Evolutionary conservation across 2,888 invertebrate genomes (phyloP).

Genomic region (Molanna angustata): DNA sequence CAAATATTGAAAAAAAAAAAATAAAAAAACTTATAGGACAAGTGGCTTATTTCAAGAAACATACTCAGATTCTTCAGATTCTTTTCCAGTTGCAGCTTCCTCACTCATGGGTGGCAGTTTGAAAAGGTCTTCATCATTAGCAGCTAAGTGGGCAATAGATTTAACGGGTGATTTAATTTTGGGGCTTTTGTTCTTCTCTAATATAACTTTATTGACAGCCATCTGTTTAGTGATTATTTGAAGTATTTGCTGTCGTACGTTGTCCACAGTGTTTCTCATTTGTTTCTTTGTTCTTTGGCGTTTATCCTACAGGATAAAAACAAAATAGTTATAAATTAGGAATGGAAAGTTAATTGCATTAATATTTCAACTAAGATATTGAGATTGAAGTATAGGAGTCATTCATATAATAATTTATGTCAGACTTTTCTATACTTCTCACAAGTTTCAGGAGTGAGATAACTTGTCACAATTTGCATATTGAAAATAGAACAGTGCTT

Average conservation of each 20-base stretch:
- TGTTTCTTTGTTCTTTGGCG: slow-evolving; percentile 72
- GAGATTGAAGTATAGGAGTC: no score
- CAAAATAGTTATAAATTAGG: no score
- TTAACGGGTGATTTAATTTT: slow-evolving; percentile 40
- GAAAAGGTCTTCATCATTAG: slow-evolving; percentile 61
- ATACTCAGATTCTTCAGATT: slow-evolving; percentile 49
- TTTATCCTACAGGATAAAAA: no score
- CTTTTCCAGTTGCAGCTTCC: slow-evolving; percentile 41
- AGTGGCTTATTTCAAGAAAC: background rate
- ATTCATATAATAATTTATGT: no score
- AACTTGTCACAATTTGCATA: no score
- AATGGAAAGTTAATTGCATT: no score
- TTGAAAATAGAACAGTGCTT: no score
- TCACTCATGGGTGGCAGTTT: slow-evolving; percentile 56
- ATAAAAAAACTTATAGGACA: background rate
- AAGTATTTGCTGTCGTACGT: slow-evolving; percentile 70
- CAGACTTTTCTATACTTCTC: no score
- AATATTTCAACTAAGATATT: no score
- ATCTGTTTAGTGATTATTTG: slow-evolving; percentile 74
- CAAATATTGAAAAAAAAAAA: no score
- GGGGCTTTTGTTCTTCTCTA: slow-evolving; percentile 48
- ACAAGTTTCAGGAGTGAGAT: no score
- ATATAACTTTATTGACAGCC: slow-evolving; percentile 67
- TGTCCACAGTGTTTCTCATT: slow-evolving; percentile 67
- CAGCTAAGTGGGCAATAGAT: slow-evolving; percentile 31